Evolutionary conservation across 2,113 vertebrate genomes (phyloP).

Genomic region (Hyla sarda): DNA sequence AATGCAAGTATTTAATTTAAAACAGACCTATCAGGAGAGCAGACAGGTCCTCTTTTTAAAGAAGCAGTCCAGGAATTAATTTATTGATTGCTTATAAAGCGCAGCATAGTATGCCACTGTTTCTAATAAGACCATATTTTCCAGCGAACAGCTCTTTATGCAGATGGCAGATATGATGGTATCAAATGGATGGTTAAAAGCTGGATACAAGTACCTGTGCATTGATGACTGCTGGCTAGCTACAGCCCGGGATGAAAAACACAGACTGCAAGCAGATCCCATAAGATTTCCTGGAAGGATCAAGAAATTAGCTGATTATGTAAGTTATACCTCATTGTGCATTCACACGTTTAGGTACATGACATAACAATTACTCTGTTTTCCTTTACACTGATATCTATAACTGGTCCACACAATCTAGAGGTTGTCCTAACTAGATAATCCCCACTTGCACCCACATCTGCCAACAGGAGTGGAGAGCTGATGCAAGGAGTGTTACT

Average conservation of each 20-base stretch:
- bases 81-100: too few species aligned
- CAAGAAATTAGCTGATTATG: conserved; percentile 83
- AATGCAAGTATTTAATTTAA: too few species aligned
- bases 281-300: conserved; percentile 86
- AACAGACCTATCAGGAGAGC: too few species aligned
- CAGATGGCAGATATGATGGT: conserved; percentile 93
- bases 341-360: not conserved
- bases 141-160: conserved; percentile 89
- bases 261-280: conserved; percentile 84
- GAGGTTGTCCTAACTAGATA: too few species aligned
- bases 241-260: conserved; percentile 72
- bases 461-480: too few species aligned
- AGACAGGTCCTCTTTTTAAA: too few species aligned
- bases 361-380: not conserved
- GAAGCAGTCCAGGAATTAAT: too few species aligned
- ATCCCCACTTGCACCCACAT: too few species aligned
- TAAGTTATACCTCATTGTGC: conserved; percentile 75
- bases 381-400: too few species aligned
- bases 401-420: too few species aligned
- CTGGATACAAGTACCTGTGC: conserved; percentile 89
- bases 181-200: conserved; percentile 89
- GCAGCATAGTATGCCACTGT: too few species aligned
- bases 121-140: not conserved
- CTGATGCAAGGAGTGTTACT: too few species aligned
- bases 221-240: conserved; percentile 97